Evolutionary conservation across 2,113 vertebrate species (phyloP).

Genomic region (Colius striatus): DNA sequence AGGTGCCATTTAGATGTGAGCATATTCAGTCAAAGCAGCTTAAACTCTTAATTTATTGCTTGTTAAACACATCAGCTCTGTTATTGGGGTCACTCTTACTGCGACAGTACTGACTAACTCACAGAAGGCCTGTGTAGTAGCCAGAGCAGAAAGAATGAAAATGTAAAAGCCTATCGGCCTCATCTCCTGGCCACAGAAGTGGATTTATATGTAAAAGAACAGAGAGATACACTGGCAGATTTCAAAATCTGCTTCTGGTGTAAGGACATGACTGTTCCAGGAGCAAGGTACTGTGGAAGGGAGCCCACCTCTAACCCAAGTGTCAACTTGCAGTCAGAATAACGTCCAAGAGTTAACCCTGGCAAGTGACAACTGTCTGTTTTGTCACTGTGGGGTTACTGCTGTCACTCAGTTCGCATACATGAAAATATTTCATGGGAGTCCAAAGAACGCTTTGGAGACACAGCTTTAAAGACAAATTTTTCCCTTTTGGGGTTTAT

Average conservation of each 20-base stretch:
- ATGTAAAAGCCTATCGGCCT: neutral
- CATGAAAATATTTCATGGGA: neutral
- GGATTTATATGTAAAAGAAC: neutral
- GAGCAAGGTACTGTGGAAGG: neutral
- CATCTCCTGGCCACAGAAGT: neutral
- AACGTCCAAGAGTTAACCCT: neutral
- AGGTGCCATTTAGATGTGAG: neutral
- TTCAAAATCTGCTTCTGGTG: neutral
- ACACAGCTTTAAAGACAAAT: neutral
- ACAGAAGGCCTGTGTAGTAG: neutral
- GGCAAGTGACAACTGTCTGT: neutral
- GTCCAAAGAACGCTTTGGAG: neutral
- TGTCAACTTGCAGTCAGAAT: neutral
- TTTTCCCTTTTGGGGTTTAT: neutral
- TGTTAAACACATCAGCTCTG: constrained; percentile 8
- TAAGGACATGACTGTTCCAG: neutral
- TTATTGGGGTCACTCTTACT: neutral
- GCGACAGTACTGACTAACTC: neutral
- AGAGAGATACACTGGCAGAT: neutral
- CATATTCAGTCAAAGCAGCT: neutral
- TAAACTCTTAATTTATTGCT: constrained; percentile 43
- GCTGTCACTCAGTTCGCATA: neutral
- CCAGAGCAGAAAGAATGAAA: neutral
- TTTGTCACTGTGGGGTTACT: neutral
- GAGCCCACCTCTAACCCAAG: neutral